Evolutionary conservation across 2,797 vertebrate genomes (phyloP).

Genomic region (Amniataba percoides): DNA sequence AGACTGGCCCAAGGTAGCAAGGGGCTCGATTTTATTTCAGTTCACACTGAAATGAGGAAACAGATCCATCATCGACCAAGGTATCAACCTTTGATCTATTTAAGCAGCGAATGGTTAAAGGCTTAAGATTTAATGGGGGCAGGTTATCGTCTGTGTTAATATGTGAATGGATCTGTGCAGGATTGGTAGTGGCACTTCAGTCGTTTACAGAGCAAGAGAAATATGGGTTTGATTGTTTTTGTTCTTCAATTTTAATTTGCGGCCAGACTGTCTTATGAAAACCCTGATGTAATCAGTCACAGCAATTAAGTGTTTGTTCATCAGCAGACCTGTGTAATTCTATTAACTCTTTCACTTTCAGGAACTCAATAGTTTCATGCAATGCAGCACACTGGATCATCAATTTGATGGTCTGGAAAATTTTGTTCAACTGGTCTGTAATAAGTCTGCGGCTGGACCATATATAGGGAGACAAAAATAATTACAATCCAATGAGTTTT

Average conservation of each 20-base stretch:
- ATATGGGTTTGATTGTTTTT: slow-evolving; percentile 11
- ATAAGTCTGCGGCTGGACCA: slow-evolving; percentile 32
- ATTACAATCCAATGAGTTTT: slow-evolving; percentile 55
- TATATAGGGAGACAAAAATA: slow-evolving; percentile 40
- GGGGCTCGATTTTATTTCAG: slow-evolving; percentile 59
- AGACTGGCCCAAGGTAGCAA: slow-evolving; percentile 68
- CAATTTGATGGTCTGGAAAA: slow-evolving; percentile 33
- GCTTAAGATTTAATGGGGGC: slow-evolving; percentile 37
- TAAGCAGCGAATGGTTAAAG: slow-evolving; percentile 26
- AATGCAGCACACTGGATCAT: slow-evolving; percentile 7
- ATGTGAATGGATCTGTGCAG: slow-evolving; percentile 1
- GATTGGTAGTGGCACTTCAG: slow-evolving; percentile 6
- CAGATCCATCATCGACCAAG: slow-evolving; percentile 41
- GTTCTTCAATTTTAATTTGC: slow-evolving; percentile 1
- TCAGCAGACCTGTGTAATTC: neutral
- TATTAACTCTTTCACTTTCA: slow-evolving; percentile 6
- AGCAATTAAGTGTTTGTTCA: slow-evolving; percentile 7
- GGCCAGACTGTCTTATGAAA: neutral
- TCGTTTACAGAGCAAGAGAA: slow-evolving; percentile 5
- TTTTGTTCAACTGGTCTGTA: slow-evolving; percentile 31
- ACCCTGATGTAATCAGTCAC: slow-evolving; percentile 1
- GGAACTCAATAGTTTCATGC: neutral
- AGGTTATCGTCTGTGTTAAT: slow-evolving; percentile 4
- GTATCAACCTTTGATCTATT: slow-evolving; percentile 41
- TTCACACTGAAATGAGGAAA: slow-evolving; percentile 57